Evolutionary conservation across 2,113 vertebrate genomes (phyloP).

Genomic region (Cochlearius cochlearius): DNA sequence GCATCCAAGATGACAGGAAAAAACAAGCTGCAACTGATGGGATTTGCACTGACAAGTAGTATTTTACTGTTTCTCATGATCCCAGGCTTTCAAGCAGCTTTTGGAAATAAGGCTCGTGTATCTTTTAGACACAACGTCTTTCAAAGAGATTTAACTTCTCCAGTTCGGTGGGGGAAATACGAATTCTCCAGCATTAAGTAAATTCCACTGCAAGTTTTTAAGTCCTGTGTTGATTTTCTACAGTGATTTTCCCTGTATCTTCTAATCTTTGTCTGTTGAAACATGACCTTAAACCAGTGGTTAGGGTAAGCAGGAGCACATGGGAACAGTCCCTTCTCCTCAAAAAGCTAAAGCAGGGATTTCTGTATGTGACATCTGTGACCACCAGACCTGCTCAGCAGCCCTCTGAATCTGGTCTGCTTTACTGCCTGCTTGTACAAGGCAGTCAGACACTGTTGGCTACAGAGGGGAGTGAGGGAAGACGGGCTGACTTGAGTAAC

Average conservation of each 20-base stretch:
- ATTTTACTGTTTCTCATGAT: background rate
- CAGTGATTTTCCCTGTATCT: background rate
- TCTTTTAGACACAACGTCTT: background rate
- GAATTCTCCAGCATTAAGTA: background rate
- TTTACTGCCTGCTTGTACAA: background rate
- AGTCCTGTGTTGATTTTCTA: background rate
- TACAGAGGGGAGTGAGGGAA: background rate
- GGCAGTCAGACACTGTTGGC: background rate
- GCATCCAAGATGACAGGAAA: background rate
- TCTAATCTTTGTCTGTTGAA: background rate
- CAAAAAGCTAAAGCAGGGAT: background rate
- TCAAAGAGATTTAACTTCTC: background rate
- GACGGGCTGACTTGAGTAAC: background rate
- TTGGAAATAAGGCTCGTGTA: background rate
- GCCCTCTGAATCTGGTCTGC: background rate
- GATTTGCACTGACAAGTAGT: background rate
- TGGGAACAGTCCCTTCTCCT: background rate
- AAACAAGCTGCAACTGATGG: background rate
- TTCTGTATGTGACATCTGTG: background rate
- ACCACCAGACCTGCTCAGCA: background rate
- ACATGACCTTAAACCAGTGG: background rate
- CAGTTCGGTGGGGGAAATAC: background rate
- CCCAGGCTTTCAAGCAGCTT: background rate
- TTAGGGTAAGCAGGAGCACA: background rate
- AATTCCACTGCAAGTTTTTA: background rate